These are phyloP conservation scores for human (Homo sapiens) DNA, from an alignment of 2,113 vertebrate genomes.

Conservation along the genomic window DNA sequence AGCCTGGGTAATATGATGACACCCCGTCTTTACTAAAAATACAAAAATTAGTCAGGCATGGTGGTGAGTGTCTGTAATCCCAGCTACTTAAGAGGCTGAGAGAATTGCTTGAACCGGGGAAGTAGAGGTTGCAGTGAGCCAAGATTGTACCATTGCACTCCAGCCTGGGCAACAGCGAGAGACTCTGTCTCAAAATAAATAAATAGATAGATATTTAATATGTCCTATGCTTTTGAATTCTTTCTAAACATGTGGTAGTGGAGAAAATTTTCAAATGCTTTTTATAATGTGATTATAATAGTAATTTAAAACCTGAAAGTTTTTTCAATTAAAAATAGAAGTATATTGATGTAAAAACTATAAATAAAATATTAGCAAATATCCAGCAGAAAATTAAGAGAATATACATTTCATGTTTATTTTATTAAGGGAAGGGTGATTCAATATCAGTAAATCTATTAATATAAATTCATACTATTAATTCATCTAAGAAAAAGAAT, in stretches of 20 bases:
- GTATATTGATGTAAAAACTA: not conserved
- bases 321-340: not conserved
- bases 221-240: not conserved
- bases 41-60: too few species aligned
- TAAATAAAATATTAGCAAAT: conserved; percentile 8
- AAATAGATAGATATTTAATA: not conserved
- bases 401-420: not conserved
- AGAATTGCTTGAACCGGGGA: too few species aligned
- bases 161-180: too few species aligned
- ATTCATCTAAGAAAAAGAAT: not conserved
- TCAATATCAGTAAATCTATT: not conserved
- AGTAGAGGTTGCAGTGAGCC: too few species aligned
- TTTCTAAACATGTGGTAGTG: not conserved
- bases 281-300: not conserved
- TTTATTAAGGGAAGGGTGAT: not conserved
- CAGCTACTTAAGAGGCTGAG: too few species aligned
- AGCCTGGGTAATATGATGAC: too few species aligned
- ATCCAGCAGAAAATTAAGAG: not conserved
- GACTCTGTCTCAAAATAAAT: too few species aligned
- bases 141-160: too few species aligned
- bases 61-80: too few species aligned
- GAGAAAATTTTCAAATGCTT: not conserved
- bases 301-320: not conserved
- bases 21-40: too few species aligned
- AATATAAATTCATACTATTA: not conserved